phyloP scores from a whole-genome alignment of 2,113 vertebrate species.

The Speoplatyrhinus poulsoni region DNA sequence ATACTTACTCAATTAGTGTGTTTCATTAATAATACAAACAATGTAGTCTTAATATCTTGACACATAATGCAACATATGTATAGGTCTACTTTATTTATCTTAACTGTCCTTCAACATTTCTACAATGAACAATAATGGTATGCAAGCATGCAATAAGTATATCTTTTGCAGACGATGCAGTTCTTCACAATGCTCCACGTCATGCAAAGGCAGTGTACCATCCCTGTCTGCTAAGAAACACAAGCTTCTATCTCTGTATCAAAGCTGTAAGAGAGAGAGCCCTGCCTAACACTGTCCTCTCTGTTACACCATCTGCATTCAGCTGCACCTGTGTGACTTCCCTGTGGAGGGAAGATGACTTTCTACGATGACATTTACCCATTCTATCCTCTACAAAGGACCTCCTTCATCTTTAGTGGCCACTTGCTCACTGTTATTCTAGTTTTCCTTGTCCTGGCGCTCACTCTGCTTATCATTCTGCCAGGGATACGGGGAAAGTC shows the following conservation, averaged over 20 bases:
- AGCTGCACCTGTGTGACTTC: conserved; percentile 46
- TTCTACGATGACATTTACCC: conserved; percentile 86
- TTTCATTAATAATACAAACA: too few relatives aligned
- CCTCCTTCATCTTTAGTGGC: conserved; percentile 73
- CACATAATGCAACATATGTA: neutral
- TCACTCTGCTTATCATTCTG: conserved; percentile 85
- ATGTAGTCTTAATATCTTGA: neutral
- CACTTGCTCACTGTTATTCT: conserved; percentile 81
- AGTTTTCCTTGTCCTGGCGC: conserved; percentile 81
- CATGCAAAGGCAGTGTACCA: too few relatives aligned
- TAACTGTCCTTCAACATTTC: too few relatives aligned
- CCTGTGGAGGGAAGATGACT: conserved; percentile 80
- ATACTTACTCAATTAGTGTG: too few relatives aligned
- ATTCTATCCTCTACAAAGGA: conserved; percentile 85
- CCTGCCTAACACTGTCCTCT: conserved; percentile 67
- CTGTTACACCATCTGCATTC: conserved; percentile 62
- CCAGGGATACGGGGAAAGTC: conserved; percentile 91
- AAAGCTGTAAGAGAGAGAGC: conserved; percentile 70
- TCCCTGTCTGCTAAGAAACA: conserved; percentile 13
- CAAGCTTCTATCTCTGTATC: conserved; percentile 61
- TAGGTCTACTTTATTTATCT: too few relatives aligned
- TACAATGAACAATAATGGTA: too few relatives aligned
- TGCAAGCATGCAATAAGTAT: too few relatives aligned
- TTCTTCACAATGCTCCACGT: too few relatives aligned
- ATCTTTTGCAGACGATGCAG: too few relatives aligned